Percentiles rank a stretch among this genome's conserved stretches.
Conservation (phyloP, 2,113 vertebrate species). For the Crotalus horridus region DNA sequence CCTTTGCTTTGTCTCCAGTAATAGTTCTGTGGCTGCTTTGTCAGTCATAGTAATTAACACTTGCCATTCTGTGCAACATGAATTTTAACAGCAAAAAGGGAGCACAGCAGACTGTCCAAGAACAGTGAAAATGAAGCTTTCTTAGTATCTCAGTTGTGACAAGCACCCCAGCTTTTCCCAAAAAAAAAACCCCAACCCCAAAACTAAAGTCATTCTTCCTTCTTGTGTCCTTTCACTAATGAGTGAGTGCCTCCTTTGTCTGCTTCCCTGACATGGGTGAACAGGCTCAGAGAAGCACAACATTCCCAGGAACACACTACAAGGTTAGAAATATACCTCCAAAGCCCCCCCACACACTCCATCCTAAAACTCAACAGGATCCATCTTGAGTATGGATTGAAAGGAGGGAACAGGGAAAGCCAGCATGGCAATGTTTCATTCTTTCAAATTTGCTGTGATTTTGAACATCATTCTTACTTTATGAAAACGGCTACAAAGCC, state of each 20-base stretch:
- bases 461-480: neutral
- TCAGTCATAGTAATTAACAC: constrained; percentile 57
- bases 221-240: neutral
- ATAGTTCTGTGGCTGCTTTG: constrained; percentile 47
- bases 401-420: neutral
- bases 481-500: neutral
- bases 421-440: neutral
- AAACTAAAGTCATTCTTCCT: neutral
- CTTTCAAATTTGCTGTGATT: neutral
- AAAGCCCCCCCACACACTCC: neutral
- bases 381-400: neutral
- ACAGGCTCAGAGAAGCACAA: neutral
- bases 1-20: constrained; percentile 49
- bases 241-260: neutral
- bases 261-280: neutral
- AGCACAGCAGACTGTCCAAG: neutral
- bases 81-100: constrained; percentile 58
- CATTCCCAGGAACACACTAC: neutral
- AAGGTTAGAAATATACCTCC: neutral
- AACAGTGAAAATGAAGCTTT: neutral
- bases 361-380: neutral
- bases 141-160: neutral
- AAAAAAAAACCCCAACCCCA: neutral
- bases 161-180: neutral
- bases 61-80: constrained; percentile 58